Evolutionary conservation across 2,113 vertebrate genomes (phyloP), one percentile per base, ranked within the genome.

Genomic region (Burhinus bistriatus): DNA sequence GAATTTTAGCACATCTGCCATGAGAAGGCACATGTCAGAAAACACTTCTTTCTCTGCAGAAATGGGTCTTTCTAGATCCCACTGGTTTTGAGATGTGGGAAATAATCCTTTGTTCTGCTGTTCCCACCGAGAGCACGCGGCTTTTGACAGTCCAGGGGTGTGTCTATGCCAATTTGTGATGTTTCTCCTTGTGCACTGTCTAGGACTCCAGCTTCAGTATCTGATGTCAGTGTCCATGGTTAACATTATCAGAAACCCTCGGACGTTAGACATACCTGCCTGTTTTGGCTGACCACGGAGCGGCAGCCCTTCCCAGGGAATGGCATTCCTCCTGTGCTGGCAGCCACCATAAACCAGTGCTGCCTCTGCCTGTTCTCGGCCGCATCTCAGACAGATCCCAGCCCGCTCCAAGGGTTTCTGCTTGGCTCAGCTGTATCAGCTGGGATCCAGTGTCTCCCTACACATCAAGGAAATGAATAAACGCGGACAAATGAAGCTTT

Each of bases 211-310:
- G 29, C 12, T 44, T 6, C 36, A 32, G 27, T 6, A 8, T 15
- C 40, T 2, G 1, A 5, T 9, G 13, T 12, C 51, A 22, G n/a
- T 4, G 0, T 18, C n/a, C 42, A 1, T 6, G 21, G 44, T 12
- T 29, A 20, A n/a, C 15, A 1, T 4, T 11, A 17, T 4, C 0
- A 0, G 25, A n/a, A 79, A 1, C 22, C n/a, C 66, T 42, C 4
- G 1, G 49, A 25, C 0, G 2, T n/a, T 4, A 27, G 59, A 9
- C 49, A 5, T 15, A 12, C 23, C 40, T 30, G 34, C 20, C 29
- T 32, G 59, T 13, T 38, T 7, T 23, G 29, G 27, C 25, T 45
- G 81, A 13, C 66, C 42, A 17, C 1, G 0, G 69, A 23, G 52
- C 1, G 1, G 87, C 70, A 88, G 87, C 69, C 36, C 58, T 72